phyloP scores from a whole-genome alignment of 2,888 invertebrate genomes.

The Parnassius smintheus region DNA sequence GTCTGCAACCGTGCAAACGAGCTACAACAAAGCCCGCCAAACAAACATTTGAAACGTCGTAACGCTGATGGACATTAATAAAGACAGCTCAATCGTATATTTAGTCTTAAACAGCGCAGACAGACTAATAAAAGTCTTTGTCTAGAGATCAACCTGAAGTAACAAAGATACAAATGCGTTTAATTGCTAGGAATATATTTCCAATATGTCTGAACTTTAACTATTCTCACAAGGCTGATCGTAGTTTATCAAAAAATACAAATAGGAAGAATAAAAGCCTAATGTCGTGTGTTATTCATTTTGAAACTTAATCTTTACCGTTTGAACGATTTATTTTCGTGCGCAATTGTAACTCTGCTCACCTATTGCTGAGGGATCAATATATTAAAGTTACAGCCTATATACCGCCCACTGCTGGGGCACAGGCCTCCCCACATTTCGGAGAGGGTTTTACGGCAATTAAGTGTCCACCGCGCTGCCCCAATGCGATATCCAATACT shows the following conservation, averaged over 20 bases:
- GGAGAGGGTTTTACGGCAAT: too few relatives aligned
- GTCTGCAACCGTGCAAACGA: background rate
- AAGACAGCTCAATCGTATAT: slow-evolving; percentile 28
- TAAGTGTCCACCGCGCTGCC: too few relatives aligned
- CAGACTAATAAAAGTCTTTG: slow-evolving; percentile 23
- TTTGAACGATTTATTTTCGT: slow-evolving; percentile 3
- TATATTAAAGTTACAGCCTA: too few relatives aligned
- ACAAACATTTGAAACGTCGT: slow-evolving; percentile 18
- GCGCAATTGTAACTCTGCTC: too few relatives aligned
- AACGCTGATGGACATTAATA: slow-evolving; percentile 8
- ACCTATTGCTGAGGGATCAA: too few relatives aligned
- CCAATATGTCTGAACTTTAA: slow-evolving; percentile 8
- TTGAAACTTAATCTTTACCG: background rate
- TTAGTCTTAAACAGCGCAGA: slow-evolving; percentile 14
- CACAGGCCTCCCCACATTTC: too few relatives aligned
- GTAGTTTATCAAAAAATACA: slow-evolving; percentile 1
- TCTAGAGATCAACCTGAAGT: slow-evolving; percentile 22
- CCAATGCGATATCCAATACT: too few relatives aligned
- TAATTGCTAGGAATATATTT: slow-evolving; percentile 21
- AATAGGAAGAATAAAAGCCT: slow-evolving; percentile 15
- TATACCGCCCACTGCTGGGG: too few relatives aligned
- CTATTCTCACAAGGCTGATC: slow-evolving; percentile 13
- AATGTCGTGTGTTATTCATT: slow-evolving; percentile 4
- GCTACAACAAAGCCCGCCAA: slow-evolving; percentile 10
- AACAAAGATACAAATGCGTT: slow-evolving; percentile 20